A percentile compares a stretch with the other conserved stretches of the same genome.
phyloP scores from a whole-genome alignment of 1,140 invertebrate genomes.

The Galleria mellonella region DNA sequence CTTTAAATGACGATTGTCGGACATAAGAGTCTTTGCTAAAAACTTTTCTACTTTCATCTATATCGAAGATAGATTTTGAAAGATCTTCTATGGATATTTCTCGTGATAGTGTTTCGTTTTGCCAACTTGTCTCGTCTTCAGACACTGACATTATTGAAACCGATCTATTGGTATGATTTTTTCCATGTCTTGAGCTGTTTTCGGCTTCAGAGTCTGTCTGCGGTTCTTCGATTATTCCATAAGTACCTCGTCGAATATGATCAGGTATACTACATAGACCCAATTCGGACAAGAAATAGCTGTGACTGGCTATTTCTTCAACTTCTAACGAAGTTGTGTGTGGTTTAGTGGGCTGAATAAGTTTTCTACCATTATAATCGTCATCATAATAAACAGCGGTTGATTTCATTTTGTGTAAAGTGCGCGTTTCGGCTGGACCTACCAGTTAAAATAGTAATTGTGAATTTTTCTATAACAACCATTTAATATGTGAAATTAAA shows the following conservation, averaged over 20 bases:
- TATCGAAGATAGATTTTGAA: conserved; percentile 64
- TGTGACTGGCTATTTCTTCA: conserved; percentile 78
- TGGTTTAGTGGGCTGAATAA: conserved; percentile 66
- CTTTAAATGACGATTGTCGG: conserved; percentile 65
- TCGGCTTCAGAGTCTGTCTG: conserved; percentile 70
- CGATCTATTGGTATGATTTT: conserved; percentile 67
- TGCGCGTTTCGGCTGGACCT: conserved; percentile 80
- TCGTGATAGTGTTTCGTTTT: conserved; percentile 73
- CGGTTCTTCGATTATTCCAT: conserved; percentile 74
- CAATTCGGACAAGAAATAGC: conserved; percentile 75
- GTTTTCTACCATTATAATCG: conserved; percentile 54
- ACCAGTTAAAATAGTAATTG: conserved; percentile 70
- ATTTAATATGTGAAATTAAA: conserved; percentile 13
- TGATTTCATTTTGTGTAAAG: conserved; percentile 79
- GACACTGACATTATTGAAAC: conserved; percentile 79
- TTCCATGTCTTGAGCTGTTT: conserved; percentile 43
- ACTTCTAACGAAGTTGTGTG: conserved; percentile 71
- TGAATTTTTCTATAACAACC: conserved; percentile 28
- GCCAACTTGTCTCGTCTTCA: conserved; percentile 77
- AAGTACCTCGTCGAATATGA: conserved; percentile 60
- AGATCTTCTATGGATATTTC: conserved; percentile 76
- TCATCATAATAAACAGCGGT: conserved; percentile 76
- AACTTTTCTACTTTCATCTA: conserved; percentile 63
- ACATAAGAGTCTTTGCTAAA: conserved; percentile 70
- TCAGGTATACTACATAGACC: conserved; percentile 76